Base-by-base conservation (phyloP, 2,797 vertebrate species). In the Phataginus tricuspis region DNA sequence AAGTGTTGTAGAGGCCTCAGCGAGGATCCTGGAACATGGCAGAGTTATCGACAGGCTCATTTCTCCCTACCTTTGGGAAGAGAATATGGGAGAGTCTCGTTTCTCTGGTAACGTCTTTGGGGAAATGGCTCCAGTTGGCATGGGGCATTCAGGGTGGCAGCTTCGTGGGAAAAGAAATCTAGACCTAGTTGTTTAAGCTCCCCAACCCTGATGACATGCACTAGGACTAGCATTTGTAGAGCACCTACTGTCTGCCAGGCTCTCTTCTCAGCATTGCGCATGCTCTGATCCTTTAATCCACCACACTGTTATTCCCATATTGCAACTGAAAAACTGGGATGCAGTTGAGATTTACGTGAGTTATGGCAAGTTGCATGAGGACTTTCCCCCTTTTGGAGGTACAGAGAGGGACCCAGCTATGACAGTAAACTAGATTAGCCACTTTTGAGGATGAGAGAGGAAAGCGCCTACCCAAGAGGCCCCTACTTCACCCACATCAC, bases 21-120 rank as follows among this genome's bases (percentile, higher is more conserved):
- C 51, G 74, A 84, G 34, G 59, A 69, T 69, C 39, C 4, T 61
- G 63, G 75, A 39, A 51, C 16, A 45, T 84, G 66, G 51, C 42
- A 61, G 59, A 55, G 29, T 77, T 79, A 49, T 18, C 29, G 72
- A 16, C 16, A 85, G 31, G 25, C 7, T 96, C 14, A 19, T 23
- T 8, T 90, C 42, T 79, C 96, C 42, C 77, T 34, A 64, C 77
- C 77, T 37, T 55, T 29, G 49, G 39, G 18, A 29, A 80, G 49
- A 86, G 49, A 75, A 59, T 39, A 71, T 63, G 78, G 39, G 2
- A 37, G 9, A 57, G 23, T 31, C 27, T 55, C 23, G 23, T 23
- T 89, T 15, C 59, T 69, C 31, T 59, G 25, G 83, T 75, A 16
- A 71, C 34, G 53, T 91, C 39, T 95, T 96, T 55, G 18, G 42